Percentiles rank a stretch among this genome's conserved stretches.
Evolutionary conservation across 2,113 vertebrate genomes (phyloP).

Genomic region (Sebastes fasciatus): DNA sequence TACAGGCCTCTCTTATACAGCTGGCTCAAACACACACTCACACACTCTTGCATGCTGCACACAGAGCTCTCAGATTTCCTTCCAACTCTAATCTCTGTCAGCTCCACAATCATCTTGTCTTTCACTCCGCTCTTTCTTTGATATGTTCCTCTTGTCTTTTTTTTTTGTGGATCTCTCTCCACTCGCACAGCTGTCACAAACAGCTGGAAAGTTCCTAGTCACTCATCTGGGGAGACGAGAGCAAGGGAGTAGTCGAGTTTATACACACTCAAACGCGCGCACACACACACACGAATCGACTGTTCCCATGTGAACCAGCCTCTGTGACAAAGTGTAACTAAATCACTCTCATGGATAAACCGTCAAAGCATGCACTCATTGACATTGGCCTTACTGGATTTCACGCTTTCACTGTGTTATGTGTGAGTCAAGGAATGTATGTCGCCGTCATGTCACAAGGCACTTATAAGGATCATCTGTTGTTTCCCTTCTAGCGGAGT

Average conservation of each 20-base stretch:
- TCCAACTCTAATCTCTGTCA: slow-evolving; percentile 56
- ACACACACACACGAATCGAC: slow-evolving; percentile 11
- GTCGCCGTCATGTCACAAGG: slow-evolving; percentile 45
- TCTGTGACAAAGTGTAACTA: slow-evolving; percentile 55
- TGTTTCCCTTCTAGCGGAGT: slow-evolving; percentile 28
- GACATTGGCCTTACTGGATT: slow-evolving; percentile 6
- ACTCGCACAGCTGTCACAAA: slow-evolving; percentile 75
- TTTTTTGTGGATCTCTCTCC: slow-evolving; percentile 19
- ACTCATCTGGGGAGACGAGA: slow-evolving; percentile 32
- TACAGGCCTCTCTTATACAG: slow-evolving; percentile 35
- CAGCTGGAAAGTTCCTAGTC: slow-evolving; percentile 71
- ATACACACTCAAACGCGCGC: slow-evolving; percentile 23
- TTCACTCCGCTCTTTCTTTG: slow-evolving; percentile 47
- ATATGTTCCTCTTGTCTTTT: slow-evolving; percentile 47
- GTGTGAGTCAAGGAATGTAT: slow-evolving; percentile 27
- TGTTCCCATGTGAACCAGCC: slow-evolving; percentile 69
- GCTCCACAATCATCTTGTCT: slow-evolving; percentile 58
- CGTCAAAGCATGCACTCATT: slow-evolving; percentile 27
- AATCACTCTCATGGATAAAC: slow-evolving; percentile 50
- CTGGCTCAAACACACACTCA: slow-evolving; percentile 31
- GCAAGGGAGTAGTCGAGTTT: slow-evolving; percentile 40
- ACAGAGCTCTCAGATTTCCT: slow-evolving; percentile 52
- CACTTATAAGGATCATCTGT: slow-evolving; percentile 43
- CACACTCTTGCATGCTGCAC: slow-evolving; percentile 19
- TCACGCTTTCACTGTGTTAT: slow-evolving; percentile 28